A percentile compares a stretch with the other conserved stretches of the same genome.
Evolutionary conservation across 2,113 vertebrate genomes (phyloP).

Genomic region (Copsychus sechellarum): DNA sequence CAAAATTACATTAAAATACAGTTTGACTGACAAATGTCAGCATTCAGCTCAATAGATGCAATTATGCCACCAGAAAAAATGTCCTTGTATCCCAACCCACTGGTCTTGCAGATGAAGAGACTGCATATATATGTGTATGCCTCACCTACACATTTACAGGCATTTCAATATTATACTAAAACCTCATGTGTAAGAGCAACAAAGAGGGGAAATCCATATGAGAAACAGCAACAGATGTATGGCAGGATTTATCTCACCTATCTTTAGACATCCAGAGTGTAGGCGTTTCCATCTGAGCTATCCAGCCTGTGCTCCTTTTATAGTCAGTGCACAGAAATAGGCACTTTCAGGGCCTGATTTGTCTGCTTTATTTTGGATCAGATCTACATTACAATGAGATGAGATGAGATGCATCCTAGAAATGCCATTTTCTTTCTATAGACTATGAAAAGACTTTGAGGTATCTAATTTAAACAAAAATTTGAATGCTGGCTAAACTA

Average conservation of each 20-base stretch:
- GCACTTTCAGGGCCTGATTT: background rate
- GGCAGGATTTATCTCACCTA: conserved; percentile 26
- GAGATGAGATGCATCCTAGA: background rate
- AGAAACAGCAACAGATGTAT: conserved; percentile 27
- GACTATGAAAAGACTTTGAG: background rate
- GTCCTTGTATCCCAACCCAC: background rate
- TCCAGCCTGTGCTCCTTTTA: conserved; percentile 12
- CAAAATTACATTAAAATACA: background rate
- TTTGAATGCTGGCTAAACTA: background rate
- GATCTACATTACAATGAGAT: background rate
- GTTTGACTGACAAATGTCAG: background rate
- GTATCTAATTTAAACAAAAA: background rate
- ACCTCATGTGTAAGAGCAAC: background rate
- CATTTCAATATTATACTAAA: background rate
- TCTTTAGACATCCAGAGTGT: conserved; percentile 8
- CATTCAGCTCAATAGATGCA: background rate
- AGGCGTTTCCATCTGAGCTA: conserved; percentile 5
- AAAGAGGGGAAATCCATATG: background rate
- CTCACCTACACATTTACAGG: background rate
- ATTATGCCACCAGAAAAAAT: background rate
- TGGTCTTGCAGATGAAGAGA: background rate
- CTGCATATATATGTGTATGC: background rate
- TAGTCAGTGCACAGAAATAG: conserved; percentile 6
- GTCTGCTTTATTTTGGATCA: conserved; percentile 13
- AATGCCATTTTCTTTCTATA: background rate